Evolutionary conservation across 2,113 vertebrate genomes (phyloP).

Genomic region (Lophochroa leadbeateri): DNA sequence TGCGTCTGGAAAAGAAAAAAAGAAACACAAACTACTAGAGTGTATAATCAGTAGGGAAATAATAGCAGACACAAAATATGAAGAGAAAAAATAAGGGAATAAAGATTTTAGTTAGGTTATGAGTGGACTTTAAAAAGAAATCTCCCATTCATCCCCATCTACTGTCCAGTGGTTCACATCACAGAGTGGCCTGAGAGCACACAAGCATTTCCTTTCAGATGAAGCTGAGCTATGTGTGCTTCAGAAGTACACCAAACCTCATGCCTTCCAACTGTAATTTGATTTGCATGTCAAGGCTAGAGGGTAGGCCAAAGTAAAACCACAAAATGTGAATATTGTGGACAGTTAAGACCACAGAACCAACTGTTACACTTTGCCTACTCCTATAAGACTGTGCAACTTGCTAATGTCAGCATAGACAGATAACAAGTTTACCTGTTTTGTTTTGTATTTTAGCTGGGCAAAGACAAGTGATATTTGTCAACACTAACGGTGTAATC

Average conservation of each 20-base stretch:
- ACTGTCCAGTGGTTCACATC: rapidly evolving
- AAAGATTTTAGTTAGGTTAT: background rate
- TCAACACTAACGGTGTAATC: background rate
- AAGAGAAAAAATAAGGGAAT: background rate
- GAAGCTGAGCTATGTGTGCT: background rate
- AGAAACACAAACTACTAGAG: background rate
- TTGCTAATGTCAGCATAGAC: background rate
- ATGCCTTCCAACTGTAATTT: background rate
- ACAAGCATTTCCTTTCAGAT: background rate
- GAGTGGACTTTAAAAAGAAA: background rate
- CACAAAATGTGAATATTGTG: background rate
- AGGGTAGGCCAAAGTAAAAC: background rate
- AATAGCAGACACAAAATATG: background rate
- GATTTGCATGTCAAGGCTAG: background rate
- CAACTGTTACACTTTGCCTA: background rate
- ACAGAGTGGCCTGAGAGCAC: background rate
- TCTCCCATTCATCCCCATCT: background rate
- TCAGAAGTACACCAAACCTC: background rate
- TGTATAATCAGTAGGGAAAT: background rate
- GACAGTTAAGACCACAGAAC: background rate
- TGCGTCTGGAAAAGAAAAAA: rapidly evolving
- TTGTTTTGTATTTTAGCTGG: background rate
- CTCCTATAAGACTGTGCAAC: background rate
- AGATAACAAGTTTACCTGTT: background rate
- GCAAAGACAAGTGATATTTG: background rate